Percentiles rank a stretch among this genome's conserved stretches.
Evolutionary conservation across 2,888 invertebrate genomes (phyloP).

Genomic region (Dimorphilus gyrociliatus): DNA sequence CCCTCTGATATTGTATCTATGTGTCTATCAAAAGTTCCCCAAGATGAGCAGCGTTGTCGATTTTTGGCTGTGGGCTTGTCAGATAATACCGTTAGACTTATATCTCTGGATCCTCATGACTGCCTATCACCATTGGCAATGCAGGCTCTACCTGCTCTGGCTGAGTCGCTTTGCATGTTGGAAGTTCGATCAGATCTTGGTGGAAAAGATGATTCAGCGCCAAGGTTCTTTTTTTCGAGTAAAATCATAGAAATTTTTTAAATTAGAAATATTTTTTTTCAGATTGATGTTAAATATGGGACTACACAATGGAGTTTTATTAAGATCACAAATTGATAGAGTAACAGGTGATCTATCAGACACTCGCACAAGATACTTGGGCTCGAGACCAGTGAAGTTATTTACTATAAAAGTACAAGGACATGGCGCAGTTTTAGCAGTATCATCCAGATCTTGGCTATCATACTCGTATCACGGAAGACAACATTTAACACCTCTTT

Average conservation of each 20-base stretch:
- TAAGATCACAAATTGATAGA: conserved; percentile 82
- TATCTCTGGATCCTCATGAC: conserved; percentile 88
- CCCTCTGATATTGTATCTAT: conserved; percentile 93
- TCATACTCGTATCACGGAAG: conserved; percentile 93
- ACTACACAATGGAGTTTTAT: conserved; percentile 70
- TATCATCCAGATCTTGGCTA: conserved; percentile 93
- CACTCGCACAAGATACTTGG: conserved; percentile 87
- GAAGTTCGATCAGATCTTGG: conserved; percentile 53
- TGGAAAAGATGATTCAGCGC: too few species aligned
- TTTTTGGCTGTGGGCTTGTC: conserved; percentile 87
- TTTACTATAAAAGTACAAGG: conserved; percentile 91
- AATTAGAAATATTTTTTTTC: too few species aligned
- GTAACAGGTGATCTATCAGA: conserved; percentile 92
- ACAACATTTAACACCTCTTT: conserved; percentile 77
- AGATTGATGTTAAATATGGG: too few species aligned
- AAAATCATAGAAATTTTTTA: too few species aligned
- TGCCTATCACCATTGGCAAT: conserved; percentile 84
- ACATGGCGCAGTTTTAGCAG: conserved; percentile 81
- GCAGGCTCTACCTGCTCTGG: conserved; percentile 86
- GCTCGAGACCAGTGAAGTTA: conserved; percentile 82
- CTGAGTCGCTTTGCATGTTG: conserved; percentile 89
- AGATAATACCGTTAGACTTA: conserved; percentile 90
- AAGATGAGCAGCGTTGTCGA: conserved; percentile 82
- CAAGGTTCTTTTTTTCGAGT: not conserved
- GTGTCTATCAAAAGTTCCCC: conserved; percentile 85